These are phyloP conservation scores for Sorex maritimensis DNA, from an alignment of 2,797 vertebrate species.

Conservation along the genomic window DNA sequence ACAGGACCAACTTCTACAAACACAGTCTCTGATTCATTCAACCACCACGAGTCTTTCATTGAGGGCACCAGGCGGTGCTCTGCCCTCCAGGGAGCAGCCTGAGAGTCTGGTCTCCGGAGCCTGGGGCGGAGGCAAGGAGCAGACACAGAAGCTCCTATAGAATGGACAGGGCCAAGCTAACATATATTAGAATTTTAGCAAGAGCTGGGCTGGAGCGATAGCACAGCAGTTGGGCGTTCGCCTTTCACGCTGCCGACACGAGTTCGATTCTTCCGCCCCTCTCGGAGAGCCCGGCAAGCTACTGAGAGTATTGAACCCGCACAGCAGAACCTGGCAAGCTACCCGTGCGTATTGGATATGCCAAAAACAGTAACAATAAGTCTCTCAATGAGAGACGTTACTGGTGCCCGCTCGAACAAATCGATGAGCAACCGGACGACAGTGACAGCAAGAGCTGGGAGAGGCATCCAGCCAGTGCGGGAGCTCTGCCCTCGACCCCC, in stretches of 20 bases:
- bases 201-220: background rate
- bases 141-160: background rate
- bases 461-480: rapidly evolving
- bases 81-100: background rate
- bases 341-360: too few relatives aligned
- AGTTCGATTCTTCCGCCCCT: too few relatives aligned
- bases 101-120: too few relatives aligned
- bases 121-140: background rate
- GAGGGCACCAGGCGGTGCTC: rapidly evolving
- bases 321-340: too few relatives aligned
- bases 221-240: too few relatives aligned
- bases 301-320: too few relatives aligned
- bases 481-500: background rate
- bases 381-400: too few relatives aligned
- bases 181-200: background rate
- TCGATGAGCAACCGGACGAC: too few relatives aligned
- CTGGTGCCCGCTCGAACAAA: too few relatives aligned
- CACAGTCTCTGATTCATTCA: background rate
- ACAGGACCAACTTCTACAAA: background rate
- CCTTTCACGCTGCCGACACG: too few relatives aligned
- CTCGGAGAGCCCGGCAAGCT: too few relatives aligned
- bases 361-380: too few relatives aligned
- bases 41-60: background rate
- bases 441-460: background rate
- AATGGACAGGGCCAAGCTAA: background rate